A percentile compares a stretch with the other conserved stretches of the same genome.
Conservation (phyloP, 2,888 invertebrate genomes). For the Linnaemya vulpina region DNA sequence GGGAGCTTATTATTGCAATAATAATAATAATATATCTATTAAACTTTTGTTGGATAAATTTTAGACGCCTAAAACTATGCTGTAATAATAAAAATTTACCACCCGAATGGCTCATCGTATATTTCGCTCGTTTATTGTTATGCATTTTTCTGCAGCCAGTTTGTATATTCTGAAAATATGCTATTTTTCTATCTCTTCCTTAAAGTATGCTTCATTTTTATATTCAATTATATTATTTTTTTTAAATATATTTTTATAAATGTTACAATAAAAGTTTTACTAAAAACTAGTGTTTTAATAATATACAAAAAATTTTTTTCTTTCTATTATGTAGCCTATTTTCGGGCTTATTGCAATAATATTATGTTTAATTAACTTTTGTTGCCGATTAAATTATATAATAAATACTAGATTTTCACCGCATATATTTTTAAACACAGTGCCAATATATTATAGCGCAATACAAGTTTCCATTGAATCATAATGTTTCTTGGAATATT, state of each 20-base stretch:
- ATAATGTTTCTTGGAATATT: slow-evolving; percentile 55
- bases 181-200: neutral
- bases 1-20: neutral
- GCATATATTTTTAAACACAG: neutral
- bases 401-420: neutral
- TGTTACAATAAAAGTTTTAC: too few species aligned
- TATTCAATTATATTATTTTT: neutral
- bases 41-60: too few species aligned
- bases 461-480: slow-evolving; percentile 36
- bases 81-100: neutral
- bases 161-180: too few species aligned
- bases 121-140: too few species aligned
- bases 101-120: neutral
- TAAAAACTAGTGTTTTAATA: too few species aligned
- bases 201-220: slow-evolving; percentile 9
- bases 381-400: neutral
- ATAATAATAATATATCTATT: neutral
- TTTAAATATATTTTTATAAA: too few species aligned
- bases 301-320: too few species aligned
- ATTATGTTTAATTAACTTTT: neutral
- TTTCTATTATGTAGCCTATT: neutral
- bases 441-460: neutral
- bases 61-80: neutral
- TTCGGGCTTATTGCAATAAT: neutral
- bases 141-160: too few species aligned